A percentile compares a stretch with the other conserved stretches of the same genome.
phyloP scores from a whole-genome alignment of 2,797 vertebrate species.

The Limnodromus scolopaceus region DNA sequence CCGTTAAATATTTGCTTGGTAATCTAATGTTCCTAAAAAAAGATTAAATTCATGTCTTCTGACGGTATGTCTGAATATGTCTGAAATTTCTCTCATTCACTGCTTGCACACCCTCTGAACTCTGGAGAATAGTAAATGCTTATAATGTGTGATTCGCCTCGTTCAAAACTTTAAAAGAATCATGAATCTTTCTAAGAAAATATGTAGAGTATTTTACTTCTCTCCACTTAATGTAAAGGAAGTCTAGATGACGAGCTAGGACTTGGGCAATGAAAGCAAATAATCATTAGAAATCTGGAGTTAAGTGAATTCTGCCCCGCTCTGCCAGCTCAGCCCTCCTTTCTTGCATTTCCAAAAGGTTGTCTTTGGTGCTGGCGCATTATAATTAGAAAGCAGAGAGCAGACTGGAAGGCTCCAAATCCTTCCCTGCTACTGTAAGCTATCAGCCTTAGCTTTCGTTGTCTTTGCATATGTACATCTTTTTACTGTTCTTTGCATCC shows the following conservation, averaged over 20 bases:
- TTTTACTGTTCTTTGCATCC: neutral
- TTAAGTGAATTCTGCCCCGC: neutral
- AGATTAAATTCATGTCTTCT: constrained; percentile 13
- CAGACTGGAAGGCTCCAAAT: neutral
- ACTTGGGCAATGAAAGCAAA: neutral
- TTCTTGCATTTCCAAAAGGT: neutral
- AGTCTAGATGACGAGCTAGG: neutral
- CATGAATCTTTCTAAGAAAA: neutral
- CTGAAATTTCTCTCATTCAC: neutral
- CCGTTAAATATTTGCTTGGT: constrained; percentile 16
- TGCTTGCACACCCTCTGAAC: neutral
- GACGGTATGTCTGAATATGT: neutral
- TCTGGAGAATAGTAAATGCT: neutral
- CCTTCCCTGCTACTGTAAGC: neutral
- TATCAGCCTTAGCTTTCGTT: neutral
- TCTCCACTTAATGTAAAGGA: neutral
- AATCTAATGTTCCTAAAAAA: constrained; percentile 12
- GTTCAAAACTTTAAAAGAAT: neutral
- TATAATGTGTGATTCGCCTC: neutral
- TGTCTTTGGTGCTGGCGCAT: neutral
- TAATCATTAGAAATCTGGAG: neutral
- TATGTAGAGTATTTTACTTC: neutral
- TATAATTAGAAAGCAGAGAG: neutral
- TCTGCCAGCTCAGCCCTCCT: neutral
- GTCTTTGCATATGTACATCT: neutral